Percentiles rank a stretch among this genome's conserved stretches.
phyloP scores from a whole-genome alignment of 2,113 vertebrate genomes.

The pig (Sus scrofa) region T2T-Sscrofa CM000818.6:130699001-130699500 shows the following conservation, averaged over 20 bases:
- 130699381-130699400: constrained; percentile 21
- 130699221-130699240: background rate
- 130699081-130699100: background rate
- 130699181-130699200: background rate
- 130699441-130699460: background rate
- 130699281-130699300: too few relatives aligned
- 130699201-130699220: background rate
- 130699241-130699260: background rate
- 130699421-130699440: background rate
- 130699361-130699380: background rate
- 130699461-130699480: background rate
- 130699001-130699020: background rate
- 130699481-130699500: background rate
- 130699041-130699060: background rate
- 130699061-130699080: background rate
- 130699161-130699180: too few relatives aligned
- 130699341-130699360: background rate
- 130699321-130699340: background rate
- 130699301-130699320: background rate
- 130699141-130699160: background rate
- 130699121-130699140: background rate
- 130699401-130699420: background rate
- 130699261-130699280: background rate
- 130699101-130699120: background rate
- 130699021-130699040: background rate